These are phyloP conservation scores for Cryptus viduatorius DNA, from an alignment of 2,888 invertebrate species.

Conservation along the genomic window DNA sequence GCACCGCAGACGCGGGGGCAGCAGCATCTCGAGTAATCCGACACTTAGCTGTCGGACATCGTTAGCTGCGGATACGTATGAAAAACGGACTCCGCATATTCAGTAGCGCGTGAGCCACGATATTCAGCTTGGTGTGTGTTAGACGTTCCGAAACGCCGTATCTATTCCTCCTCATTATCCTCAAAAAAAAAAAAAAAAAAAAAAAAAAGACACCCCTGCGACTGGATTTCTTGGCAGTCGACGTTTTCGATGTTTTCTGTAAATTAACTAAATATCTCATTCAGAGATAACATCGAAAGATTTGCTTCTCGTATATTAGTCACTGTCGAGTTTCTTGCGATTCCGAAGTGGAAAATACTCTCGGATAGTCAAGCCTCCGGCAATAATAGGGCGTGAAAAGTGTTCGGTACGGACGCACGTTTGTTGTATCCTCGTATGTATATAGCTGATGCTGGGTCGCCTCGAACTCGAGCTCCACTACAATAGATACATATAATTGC, in stretches of 20 bases:
- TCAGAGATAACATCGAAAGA: too few species aligned
- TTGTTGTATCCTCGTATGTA: constrained; percentile 33
- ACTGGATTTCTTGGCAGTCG: not conserved
- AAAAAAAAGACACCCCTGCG: not conserved
- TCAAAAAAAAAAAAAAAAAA: not conserved
- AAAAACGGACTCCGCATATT: constrained; percentile 35
- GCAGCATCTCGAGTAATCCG: constrained; percentile 47
- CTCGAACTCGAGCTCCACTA: constrained; percentile 58
- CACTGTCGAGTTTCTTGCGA: not conserved
- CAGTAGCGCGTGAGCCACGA: constrained; percentile 20
- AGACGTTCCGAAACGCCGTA: not conserved
- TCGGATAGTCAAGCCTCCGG: not conserved
- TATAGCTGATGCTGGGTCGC: constrained; percentile 51
- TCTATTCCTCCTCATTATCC: not conserved
- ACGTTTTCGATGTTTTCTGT: not conserved
- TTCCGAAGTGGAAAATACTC: not conserved
- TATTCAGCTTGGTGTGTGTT: constrained; percentile 2
- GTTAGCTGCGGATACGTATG: constrained; percentile 33
- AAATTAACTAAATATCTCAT: not conserved
- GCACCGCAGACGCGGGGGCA: constrained; percentile 29
- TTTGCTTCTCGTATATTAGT: too few species aligned
- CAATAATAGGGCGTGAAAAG: constrained; percentile 1
- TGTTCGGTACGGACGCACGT: constrained; percentile 37
- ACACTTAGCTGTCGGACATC: constrained; percentile 38
- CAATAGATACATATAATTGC: constrained; percentile 27